A percentile compares a stretch with the other conserved stretches of the same genome.
Evolutionary conservation across 2,797 vertebrate species (phyloP).

Genomic region (Cuniculus paca): DNA sequence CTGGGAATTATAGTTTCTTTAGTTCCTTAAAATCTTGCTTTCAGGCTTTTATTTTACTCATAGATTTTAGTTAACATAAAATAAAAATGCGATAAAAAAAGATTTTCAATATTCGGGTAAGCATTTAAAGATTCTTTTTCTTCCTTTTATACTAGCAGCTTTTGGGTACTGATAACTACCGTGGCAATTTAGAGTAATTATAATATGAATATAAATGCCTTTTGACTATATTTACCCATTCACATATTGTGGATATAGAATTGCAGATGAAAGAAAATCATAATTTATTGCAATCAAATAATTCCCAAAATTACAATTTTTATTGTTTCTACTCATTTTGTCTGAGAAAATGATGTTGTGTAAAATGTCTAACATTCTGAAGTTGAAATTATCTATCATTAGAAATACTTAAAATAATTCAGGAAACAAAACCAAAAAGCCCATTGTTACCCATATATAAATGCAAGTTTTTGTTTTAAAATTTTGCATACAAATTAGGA

Average conservation of each 20-base stretch:
- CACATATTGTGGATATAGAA: background rate
- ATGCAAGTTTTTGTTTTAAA: background rate
- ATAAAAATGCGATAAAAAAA: background rate
- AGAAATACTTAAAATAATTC: slow-evolving; percentile 55
- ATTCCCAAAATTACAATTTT: background rate
- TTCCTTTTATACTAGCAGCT: background rate
- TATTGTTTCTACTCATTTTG: background rate
- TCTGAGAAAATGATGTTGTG: slow-evolving; percentile 3
- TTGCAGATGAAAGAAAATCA: background rate
- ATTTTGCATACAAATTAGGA: slow-evolving; percentile 9
- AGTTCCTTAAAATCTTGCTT: background rate
- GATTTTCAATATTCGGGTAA: background rate
- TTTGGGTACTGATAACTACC: background rate
- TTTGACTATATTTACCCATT: slow-evolving; percentile 23
- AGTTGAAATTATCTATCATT: slow-evolving; percentile 36
- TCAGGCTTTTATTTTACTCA: background rate
- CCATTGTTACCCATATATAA: slow-evolving; percentile 30
- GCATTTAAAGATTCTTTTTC: background rate
- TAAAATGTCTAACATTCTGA: background rate
- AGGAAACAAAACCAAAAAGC: slow-evolving; percentile 23
- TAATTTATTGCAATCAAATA: background rate
- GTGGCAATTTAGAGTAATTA: background rate
- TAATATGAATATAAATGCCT: background rate
- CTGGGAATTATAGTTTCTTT: background rate
- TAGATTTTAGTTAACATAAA: background rate